Conservation (phyloP, 2,888 invertebrate genomes). For the Eupithecia vulgata region DNA sequence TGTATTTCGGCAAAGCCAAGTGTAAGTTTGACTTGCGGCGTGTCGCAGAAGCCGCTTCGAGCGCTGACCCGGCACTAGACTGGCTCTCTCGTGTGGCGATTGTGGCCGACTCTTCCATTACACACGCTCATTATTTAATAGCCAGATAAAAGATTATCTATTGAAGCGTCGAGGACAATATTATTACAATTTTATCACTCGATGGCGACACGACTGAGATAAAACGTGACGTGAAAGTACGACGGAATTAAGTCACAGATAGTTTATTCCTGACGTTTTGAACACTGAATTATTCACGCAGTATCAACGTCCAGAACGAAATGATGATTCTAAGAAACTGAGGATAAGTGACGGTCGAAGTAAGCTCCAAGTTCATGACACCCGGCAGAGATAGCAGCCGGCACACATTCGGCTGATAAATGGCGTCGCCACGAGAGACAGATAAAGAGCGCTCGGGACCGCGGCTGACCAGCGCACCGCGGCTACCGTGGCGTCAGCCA, state of each 20-base stretch:
- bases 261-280: background rate
- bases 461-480: background rate
- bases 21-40: background rate
- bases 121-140: slow-evolving; percentile 77
- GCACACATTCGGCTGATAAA: slow-evolving; percentile 64
- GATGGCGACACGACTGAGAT: slow-evolving; percentile 46
- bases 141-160: slow-evolving; percentile 81
- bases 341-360: slow-evolving; percentile 12
- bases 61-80: slow-evolving; percentile 53
- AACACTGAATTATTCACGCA: background rate
- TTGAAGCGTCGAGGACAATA: slow-evolving; percentile 76
- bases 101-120: slow-evolving; percentile 55
- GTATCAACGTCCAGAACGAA: slow-evolving; percentile 8
- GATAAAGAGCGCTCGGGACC: slow-evolving; percentile 47
- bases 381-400: slow-evolving; percentile 47
- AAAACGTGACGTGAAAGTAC: background rate
- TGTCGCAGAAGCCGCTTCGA: slow-evolving; percentile 27
- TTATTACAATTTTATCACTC: slow-evolving; percentile 57
- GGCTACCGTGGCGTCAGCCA: background rate
- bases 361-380: slow-evolving; percentile 40
- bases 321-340: slow-evolving; percentile 16
- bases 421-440: slow-evolving; percentile 66
- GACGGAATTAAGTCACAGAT: background rate
- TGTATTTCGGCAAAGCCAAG: background rate
- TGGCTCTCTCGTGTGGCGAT: slow-evolving; percentile 48